Evolutionary conservation across 2,888 invertebrate species (phyloP), one percentile per base, ranked within the genome.

Genomic region (Acanthopleura granulata): DNA sequence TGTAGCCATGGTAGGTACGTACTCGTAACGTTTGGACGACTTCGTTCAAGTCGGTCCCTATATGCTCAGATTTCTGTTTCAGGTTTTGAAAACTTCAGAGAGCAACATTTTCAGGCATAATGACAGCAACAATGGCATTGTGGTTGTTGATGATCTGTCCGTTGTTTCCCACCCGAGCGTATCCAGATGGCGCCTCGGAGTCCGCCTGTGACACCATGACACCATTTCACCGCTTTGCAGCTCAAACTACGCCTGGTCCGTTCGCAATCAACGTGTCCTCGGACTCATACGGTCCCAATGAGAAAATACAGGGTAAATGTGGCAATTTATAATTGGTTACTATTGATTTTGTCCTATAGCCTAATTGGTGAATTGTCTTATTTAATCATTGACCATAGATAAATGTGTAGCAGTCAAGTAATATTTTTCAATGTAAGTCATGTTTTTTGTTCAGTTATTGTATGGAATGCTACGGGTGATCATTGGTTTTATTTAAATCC

Each of bases 161-260:
- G 9, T 40, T 40, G 40, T 6, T 6, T 3, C 40, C 40, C 40
- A 40, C 40, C 40, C 4, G 40, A 9, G 40, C 40, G 40, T 40
- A 40, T 9, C 57, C 57, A 57, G 57, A 57, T 22, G 57, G 57
- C 3, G 57, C 57, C 3, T 18, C 57, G 4, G 18, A 18, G 12
- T 57, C 57, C n/a, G 57, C 57, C n/a, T 57, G 57, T 57, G 57
- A 57, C 3, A 57, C n/a, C 22, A 57, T 57, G 57, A 57, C 57
- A n/a, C 57, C 57, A n/a, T 57, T 57, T 22, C 57, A 57, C 12
- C 57, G 57, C 22, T 57, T n/a, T 57, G 22, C 57, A 9, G 57
- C 57, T 22, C 57, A 57, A 22, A 57, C 57, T 18, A 6, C n/a
- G 3, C 22, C 22, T n/a, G n/a, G 6, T 6, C 57, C 57, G 12